Evolutionary conservation across 1,140 invertebrate species (phyloP).

Genomic region (Lordiphosa collinella): DNA sequence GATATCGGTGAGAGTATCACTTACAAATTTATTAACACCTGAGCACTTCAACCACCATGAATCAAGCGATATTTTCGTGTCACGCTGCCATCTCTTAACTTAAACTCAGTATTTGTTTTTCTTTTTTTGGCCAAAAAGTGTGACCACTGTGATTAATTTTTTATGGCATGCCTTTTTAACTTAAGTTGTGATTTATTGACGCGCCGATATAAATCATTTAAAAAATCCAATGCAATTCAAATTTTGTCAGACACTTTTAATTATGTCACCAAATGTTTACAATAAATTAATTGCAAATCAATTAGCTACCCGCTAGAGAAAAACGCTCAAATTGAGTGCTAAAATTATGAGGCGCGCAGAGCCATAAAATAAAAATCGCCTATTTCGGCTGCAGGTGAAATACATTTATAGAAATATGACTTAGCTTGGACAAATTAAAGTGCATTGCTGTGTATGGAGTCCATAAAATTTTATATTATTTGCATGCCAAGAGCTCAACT

Average conservation of each 20-base stretch:
- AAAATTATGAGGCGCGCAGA: slow-evolving; percentile 34
- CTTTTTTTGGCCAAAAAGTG: slow-evolving; percentile 20
- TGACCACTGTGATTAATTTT: slow-evolving; percentile 52
- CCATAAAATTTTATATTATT: slow-evolving; percentile 65
- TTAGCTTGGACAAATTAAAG: slow-evolving; percentile 53
- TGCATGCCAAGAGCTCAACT: slow-evolving; percentile 28
- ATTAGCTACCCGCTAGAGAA: slow-evolving; percentile 37
- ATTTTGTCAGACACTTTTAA: slow-evolving; percentile 48
- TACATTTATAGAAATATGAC: slow-evolving; percentile 54
- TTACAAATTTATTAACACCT: no score
- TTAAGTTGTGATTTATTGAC: slow-evolving; percentile 56
- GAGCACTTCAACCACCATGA: no score
- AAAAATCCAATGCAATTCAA: slow-evolving; percentile 40
- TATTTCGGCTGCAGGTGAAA: slow-evolving; percentile 54
- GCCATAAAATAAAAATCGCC: slow-evolving; percentile 32
- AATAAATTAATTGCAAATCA: slow-evolving; percentile 76
- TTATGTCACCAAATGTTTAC: slow-evolving; percentile 67
- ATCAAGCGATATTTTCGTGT: no score
- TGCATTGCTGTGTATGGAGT: slow-evolving; percentile 58
- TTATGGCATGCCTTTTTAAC: slow-evolving; percentile 37
- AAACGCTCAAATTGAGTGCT: slow-evolving; percentile 42
- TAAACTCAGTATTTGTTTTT: not conserved
- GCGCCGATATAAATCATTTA: slow-evolving; percentile 63
- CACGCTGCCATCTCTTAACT: slow-evolving; percentile 12
- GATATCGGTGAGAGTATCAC: no score